A percentile compares a stretch with the other conserved stretches of the same genome.
Conservation (phyloP, 1,140 invertebrate genomes). For the Cryptotermes secundus region DNA sequence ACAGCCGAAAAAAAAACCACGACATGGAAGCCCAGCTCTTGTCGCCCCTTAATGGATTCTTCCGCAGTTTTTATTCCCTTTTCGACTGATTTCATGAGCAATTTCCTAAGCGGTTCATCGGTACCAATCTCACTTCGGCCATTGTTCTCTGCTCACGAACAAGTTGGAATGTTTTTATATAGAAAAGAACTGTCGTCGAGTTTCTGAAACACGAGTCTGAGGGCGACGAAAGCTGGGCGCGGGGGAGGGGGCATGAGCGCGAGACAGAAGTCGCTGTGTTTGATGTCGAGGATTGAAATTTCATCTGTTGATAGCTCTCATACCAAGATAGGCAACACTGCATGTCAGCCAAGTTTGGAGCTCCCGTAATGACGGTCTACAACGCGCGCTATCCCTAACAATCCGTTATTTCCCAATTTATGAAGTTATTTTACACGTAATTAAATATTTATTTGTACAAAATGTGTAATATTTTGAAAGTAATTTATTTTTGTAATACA, state of each 20-base stretch:
- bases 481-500: no score
- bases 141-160: neutral
- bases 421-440: no score
- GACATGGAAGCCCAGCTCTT: no score
- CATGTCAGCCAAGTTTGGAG: no score
- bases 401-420: no score
- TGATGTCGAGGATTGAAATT: neutral
- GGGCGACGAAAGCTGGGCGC: neutral
- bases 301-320: neutral
- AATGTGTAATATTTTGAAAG: no score
- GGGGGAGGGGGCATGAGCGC: no score
- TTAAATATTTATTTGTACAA: no score
- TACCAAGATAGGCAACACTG: no score
- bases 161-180: neutral
- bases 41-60: neutral
- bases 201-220: neutral
- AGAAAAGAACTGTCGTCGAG: neutral
- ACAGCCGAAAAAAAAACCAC: no score
- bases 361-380: no score
- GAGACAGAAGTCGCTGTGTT: neutral
- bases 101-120: neutral
- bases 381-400: no score
- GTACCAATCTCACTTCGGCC: neutral
- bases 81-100: neutral
- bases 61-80: neutral